Evolutionary conservation across 2,113 vertebrate species (phyloP), one percentile per base, ranked within the genome.

Genomic region (Eolophus roseicapilla): DNA sequence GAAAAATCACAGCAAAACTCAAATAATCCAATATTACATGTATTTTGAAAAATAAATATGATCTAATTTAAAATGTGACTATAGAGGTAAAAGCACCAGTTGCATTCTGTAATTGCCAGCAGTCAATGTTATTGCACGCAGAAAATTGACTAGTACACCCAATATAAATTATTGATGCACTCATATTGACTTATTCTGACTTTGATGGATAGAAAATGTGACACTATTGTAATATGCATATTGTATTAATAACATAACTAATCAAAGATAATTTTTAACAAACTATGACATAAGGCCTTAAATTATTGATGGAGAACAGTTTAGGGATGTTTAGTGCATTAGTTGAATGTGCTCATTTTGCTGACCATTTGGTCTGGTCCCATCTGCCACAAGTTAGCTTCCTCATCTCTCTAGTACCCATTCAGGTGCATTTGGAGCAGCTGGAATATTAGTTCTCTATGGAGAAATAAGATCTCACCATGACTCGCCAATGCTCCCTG

Each of bases 301-400:
- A 97, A 97, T 97, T 97, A 97, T 97, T 95, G 94, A 97, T 96
- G 80, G 69, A 70, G 77, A 97, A 86, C 94, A 97, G 91, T 96
- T 97, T 97, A 95, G 88, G 95, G 71, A 88, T 96, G 70, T 94
- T 97, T 96, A 91, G 94, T 94, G 96, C 85, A 93, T 96, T 79
- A 90, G 92, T 90, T 93, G 90, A 96, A 96, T 95, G 91, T 57
- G 92, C 79, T 96, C 94, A 95, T 97, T 97, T 95, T 87, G 93
- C 95, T 97, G 97, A 97, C 97, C 97, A 96, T 97, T 97, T 97
- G 93, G 91, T 93, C 74, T 90, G 95, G 95, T 97, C 96, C 93
- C 97, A 97, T 97, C 97, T 97, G 97, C 96, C 85, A 84, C 63
- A 93, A 96, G 84, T 92, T 85, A 55, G 84, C 87, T 94, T 95